Base-by-base conservation (phyloP, 2,113 vertebrate species). In the Corythaeola cristata region DNA sequence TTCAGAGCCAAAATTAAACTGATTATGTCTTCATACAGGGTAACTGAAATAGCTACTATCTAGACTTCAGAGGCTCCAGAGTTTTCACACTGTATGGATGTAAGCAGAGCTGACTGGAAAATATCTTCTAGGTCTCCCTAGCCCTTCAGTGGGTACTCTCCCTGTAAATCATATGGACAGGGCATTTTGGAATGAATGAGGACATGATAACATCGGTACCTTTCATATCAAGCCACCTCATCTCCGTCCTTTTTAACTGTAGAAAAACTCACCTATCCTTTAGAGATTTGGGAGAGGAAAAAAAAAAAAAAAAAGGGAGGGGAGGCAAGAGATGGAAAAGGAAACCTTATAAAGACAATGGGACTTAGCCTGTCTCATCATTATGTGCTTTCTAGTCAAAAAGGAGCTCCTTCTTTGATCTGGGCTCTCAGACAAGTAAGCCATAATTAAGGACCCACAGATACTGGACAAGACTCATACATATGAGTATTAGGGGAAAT, bases 111-210 rank as follows among this genome's bases (percentile, higher is more conserved):
- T 71, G 68, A 33, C 35, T 56, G 39, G 85, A 35, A 90, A 41
- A 17, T 8, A 11, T 4, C 15, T 45, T 39, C 32, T 33, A 27
- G 7, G 4, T 18, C 41, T 45, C 41, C 47, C 68, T 33, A 77
- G 5, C n/a, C 35, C 32, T 63, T 26, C 32, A 9, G 35, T 2
- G 16, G 47, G 27, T n/a, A 74, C 18, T 62, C 32, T 93, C 52
- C 58, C 63, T 32, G 37, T 30, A 90, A 74, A 67, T 27, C 9
- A 0, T 1, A 37, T 0, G 1, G 27, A 49, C 18, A 35, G 44
- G 39, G 27, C 24, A 53, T 6, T 52, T 15, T 20, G 8, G 53
- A 77, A 50, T 8, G 28, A 69, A 8, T 9, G 6, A 39, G 33
- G n/a, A 47, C 41, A 26, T 12, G 21, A 28, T 20, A 67, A 80